Evolutionary conservation across 2,888 invertebrate species (phyloP).

Genomic region (Drosophila austrosaltans): DNA sequence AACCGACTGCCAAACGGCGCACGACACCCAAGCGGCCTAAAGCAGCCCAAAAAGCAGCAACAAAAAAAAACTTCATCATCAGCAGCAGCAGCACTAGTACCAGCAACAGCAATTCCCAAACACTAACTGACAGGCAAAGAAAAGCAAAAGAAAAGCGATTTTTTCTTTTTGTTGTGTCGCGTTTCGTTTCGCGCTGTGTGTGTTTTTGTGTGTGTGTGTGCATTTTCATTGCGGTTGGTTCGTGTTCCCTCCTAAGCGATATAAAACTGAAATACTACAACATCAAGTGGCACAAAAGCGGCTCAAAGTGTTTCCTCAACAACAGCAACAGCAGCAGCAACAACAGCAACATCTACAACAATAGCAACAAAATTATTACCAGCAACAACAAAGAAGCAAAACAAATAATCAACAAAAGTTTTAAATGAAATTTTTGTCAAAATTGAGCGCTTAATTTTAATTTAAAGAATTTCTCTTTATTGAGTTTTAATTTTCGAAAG

Average conservation of each 20-base stretch:
- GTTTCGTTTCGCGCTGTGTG: conserved; percentile 16
- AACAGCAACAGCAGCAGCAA: not conserved
- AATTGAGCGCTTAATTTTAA: not conserved
- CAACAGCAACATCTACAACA: conserved; percentile 1
- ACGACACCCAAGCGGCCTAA: conserved; percentile 58
- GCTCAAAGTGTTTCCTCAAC: conserved; percentile 3
- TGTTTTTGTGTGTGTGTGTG: conserved; percentile 13
- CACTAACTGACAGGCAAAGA: conserved; percentile 47
- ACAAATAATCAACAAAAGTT: conserved; percentile 1
- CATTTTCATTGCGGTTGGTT: conserved; percentile 41
- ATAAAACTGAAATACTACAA: conserved; percentile 45
- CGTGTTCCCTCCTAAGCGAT: conserved; percentile 33
- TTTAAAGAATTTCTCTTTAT: not conserved
- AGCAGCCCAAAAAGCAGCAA: conserved; percentile 46
- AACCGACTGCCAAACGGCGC: conserved; percentile 82
- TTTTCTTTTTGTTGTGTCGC: conserved; percentile 16
- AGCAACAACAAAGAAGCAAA: not conserved
- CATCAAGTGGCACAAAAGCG: conserved; percentile 35
- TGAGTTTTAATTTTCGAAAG: not conserved
- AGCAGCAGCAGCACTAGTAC: conserved; percentile 36
- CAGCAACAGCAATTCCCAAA: conserved; percentile 49
- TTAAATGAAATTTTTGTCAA: not conserved
- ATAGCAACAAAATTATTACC: conserved; percentile 4
- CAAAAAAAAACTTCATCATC: conserved; percentile 38
- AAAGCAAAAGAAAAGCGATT: conserved; percentile 62